These are phyloP conservation scores for Oryctes rhinoceros DNA, from an alignment of 1,140 invertebrate genomes.

Conservation along the genomic window DNA sequence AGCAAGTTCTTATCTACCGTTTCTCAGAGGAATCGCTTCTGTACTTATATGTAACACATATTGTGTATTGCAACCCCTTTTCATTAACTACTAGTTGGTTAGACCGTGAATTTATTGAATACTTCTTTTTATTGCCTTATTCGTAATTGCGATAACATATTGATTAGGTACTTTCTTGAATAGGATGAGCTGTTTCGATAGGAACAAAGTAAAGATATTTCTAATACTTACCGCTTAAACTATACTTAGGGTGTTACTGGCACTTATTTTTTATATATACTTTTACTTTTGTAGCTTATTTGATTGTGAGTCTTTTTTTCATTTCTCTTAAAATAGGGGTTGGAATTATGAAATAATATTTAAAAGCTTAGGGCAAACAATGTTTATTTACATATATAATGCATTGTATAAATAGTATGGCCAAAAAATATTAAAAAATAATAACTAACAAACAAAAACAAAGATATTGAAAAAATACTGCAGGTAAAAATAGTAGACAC, in stretches of 20 bases:
- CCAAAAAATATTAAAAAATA: not conserved
- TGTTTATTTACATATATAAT: slow-evolving; percentile 11
- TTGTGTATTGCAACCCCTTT: not conserved
- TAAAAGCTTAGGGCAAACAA: not conserved
- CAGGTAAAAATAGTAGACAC: slow-evolving; percentile 3
- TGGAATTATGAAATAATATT: not conserved
- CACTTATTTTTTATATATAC: no score
- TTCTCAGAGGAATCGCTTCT: not conserved
- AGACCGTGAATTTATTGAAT: no score
- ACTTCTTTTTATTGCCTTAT: no score
- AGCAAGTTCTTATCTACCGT: slow-evolving; percentile 4
- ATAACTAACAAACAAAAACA: slow-evolving; percentile 6
- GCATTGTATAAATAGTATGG: slow-evolving; percentile 7
- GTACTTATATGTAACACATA: not conserved
- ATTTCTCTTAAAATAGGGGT: not conserved
- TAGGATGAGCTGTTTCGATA: no score
- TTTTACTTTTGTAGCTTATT: no score
- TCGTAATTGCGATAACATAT: no score
- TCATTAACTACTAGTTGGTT: no score
- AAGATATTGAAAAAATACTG: not conserved
- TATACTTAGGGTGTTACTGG: no score
- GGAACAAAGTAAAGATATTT: no score
- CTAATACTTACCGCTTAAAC: no score
- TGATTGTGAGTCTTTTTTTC: not conserved
- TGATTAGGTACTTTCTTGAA: no score